Base-by-base conservation (phyloP, 2,797 vertebrate species). In the Enteromius treurensis region DNA sequence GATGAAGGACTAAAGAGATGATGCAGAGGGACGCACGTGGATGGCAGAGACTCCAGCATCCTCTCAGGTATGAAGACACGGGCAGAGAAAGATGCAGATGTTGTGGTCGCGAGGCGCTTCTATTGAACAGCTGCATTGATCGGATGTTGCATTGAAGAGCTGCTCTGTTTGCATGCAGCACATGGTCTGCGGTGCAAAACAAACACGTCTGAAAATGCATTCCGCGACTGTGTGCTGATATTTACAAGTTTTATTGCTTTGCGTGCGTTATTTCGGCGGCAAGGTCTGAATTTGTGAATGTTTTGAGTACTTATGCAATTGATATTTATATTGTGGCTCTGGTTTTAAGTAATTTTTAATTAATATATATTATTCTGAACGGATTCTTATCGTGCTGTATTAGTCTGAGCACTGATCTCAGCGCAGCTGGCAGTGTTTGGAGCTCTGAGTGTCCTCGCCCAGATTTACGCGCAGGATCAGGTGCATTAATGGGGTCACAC, bases 1-100 rank as follows among this genome's bases (percentile, higher is more conserved):
- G 32, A 45, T 11, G 80, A 65, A 55, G 80, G 81, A 69, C 51
- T 29, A n/a, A 32, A 77, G 64, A 75, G 62, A 83, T 78, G 79
- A 84, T 76, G 81, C 84, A 62, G 86, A 77, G 65, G 60, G 74
- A 74, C 65, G 68, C 84, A 77, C 84, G 81, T 83, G 78, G 58
- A 71, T 21, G 37, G 14, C 40, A 51, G 79, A 74, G 26, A 71
- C 77, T 62, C 65, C 77, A 64, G 79, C 68, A 78, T 84, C 74
- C 67, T 58, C 82, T 26, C 60, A 87, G 84, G 87, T 86, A 81
- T 23, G 47, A 80, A 15, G 13, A 34, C 71, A 58, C 79, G 40
- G 53, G 17, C 26, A 37, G 34, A 64, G 2, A 7, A 62, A n/a
- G 9, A 15, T 77, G 60, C 58, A 45, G 55, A 26, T 79, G 71